These are phyloP conservation scores for Andricus quercusramuli DNA, from an alignment of 2,888 invertebrate species.

Conservation along the genomic window DNA sequence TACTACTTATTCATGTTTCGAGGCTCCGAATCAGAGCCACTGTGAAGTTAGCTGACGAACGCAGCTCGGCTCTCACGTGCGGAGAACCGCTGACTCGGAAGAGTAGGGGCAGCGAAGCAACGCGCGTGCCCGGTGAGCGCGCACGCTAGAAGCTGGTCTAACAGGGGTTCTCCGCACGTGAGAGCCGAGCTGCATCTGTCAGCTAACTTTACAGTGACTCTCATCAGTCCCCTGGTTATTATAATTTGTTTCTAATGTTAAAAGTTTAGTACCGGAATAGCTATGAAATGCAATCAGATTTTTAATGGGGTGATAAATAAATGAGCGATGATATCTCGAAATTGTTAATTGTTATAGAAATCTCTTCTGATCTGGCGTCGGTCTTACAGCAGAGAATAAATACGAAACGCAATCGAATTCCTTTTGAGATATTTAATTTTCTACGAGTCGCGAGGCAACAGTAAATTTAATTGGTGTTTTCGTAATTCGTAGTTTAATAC, in stretches of 20 bases:
- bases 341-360: background rate
- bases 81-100: too few species aligned
- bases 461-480: constrained; percentile 39
- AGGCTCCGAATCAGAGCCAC: background rate
- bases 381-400: constrained; percentile 18
- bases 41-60: too few species aligned
- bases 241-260: background rate
- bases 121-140: too few species aligned
- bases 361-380: constrained; percentile 21
- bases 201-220: too few species aligned
- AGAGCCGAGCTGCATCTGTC: too few species aligned
- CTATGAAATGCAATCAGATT: background rate
- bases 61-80: too few species aligned
- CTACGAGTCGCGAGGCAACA: constrained; percentile 10
- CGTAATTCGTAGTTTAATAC: background rate
- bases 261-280: background rate
- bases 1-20: background rate
- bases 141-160: too few species aligned
- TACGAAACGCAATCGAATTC: background rate
- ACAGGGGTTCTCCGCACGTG: too few species aligned
- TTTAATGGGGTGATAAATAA: constrained; percentile 1
- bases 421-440: background rate
- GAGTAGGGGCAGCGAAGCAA: too few species aligned
- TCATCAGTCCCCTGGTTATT: too few species aligned
- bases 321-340: background rate